Evolutionary conservation across 2,113 vertebrate genomes (phyloP).

Genomic region (Cettia cetti): DNA sequence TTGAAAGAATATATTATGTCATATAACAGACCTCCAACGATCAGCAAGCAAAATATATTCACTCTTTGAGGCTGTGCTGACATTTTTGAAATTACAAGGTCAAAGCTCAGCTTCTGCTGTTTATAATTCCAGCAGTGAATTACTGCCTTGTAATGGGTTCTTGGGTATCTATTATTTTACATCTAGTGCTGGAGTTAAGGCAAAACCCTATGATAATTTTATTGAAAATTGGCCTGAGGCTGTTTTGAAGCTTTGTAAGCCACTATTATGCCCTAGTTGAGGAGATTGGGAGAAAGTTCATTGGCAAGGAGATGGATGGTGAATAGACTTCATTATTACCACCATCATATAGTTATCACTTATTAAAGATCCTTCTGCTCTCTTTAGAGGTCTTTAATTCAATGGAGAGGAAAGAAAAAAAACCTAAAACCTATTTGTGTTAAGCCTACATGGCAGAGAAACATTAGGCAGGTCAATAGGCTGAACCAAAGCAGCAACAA

Average conservation of each 20-base stretch:
- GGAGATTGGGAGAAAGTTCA: constrained; percentile 3
- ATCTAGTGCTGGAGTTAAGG: constrained; percentile 15
- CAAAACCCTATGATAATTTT: constrained; percentile 25
- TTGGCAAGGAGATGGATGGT: background rate
- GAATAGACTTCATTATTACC: constrained; percentile 3
- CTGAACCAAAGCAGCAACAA: background rate
- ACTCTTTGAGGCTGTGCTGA: constrained; percentile 24
- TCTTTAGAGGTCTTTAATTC: constrained; percentile 1
- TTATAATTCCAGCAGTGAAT: constrained; percentile 48
- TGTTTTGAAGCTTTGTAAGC: constrained; percentile 43
- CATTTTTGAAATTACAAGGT: constrained; percentile 44
- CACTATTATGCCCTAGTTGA: background rate
- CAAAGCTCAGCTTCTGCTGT: constrained; percentile 51
- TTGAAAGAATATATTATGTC: constrained; percentile 26
- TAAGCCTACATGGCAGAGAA: background rate
- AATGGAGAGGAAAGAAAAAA: background rate
- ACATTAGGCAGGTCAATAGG: background rate
- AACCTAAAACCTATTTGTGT: background rate
- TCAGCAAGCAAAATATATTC: constrained; percentile 27
- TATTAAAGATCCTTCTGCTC: background rate
- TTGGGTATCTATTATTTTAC: constrained; percentile 35
- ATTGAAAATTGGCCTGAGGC: constrained; percentile 32
- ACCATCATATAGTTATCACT: background rate
- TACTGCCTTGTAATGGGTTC: constrained; percentile 23
- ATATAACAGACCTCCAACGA: constrained; percentile 1